Evolutionary conservation across 2,797 vertebrate species (phyloP).

Genomic region (Macropodus opercularis): DNA sequence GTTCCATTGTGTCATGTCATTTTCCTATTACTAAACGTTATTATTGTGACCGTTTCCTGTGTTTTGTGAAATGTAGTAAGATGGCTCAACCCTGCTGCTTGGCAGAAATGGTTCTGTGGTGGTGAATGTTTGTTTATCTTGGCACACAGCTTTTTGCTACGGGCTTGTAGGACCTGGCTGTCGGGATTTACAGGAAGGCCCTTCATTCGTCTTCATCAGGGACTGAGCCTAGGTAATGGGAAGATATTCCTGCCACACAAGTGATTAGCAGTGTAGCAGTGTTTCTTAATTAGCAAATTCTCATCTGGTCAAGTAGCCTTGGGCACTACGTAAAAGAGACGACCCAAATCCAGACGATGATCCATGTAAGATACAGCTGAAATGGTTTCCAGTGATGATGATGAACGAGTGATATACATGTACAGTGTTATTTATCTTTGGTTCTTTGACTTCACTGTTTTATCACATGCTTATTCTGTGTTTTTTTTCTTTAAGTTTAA

Average conservation of each 20-base stretch:
- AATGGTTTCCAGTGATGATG: not conserved
- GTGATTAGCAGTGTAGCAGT: slow-evolving; percentile 61
- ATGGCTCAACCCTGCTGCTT: slow-evolving; percentile 37
- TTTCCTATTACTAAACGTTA: too few species aligned
- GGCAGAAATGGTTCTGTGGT: slow-evolving; percentile 49
- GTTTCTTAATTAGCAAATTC: slow-evolving; percentile 42
- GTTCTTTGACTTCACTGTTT: not conserved
- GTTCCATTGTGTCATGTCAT: too few species aligned
- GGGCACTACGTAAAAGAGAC: slow-evolving; percentile 6
- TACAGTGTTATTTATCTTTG: not conserved
- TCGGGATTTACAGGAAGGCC: slow-evolving; percentile 56
- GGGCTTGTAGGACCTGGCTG: slow-evolving; percentile 63
- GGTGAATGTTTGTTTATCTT: slow-evolving; percentile 64
- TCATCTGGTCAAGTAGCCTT: slow-evolving; percentile 29
- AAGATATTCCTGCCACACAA: slow-evolving; percentile 53
- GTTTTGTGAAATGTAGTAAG: slow-evolving; percentile 42
- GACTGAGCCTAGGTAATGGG: slow-evolving; percentile 59
- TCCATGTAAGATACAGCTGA: not conserved
- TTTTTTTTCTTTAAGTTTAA: too few species aligned
- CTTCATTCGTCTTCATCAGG: slow-evolving; percentile 69
- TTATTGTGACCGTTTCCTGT: slow-evolving; percentile 3
- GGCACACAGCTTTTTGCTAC: slow-evolving; percentile 61
- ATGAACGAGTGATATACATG: not conserved
- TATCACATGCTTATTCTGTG: not conserved
- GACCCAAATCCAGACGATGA: not conserved